Evolutionary conservation across 2,797 vertebrate species (phyloP).

Genomic region (Anguilla megastoma): DNA sequence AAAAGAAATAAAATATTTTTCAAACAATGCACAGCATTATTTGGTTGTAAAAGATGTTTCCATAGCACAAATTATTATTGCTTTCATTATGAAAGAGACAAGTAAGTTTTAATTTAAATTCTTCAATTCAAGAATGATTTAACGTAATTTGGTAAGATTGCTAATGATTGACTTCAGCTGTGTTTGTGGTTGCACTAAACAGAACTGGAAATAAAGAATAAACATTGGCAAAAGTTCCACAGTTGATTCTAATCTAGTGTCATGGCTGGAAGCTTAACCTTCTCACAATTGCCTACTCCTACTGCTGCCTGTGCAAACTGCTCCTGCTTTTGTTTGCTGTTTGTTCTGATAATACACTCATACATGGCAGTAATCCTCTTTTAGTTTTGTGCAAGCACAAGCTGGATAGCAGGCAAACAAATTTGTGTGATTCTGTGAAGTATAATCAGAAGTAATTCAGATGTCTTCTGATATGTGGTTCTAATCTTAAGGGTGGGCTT

Average conservation of each 20-base stretch:
- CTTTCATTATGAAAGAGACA: neutral
- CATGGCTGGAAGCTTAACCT: neutral
- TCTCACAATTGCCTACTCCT: neutral
- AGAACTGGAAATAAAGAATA: neutral
- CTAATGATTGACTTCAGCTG: neutral
- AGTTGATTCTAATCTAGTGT: constrained; percentile 14
- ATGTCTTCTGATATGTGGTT: neutral
- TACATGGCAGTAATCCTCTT: constrained; percentile 14
- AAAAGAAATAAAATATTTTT: neutral
- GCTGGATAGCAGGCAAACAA: neutral
- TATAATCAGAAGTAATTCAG: neutral
- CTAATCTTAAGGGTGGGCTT: neutral
- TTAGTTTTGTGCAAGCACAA: constrained; percentile 12
- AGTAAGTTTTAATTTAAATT: neutral
- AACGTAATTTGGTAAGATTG: neutral
- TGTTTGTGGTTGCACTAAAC: neutral
- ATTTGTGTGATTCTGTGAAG: neutral
- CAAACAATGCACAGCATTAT: neutral
- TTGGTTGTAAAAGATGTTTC: neutral
- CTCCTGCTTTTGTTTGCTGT: neutral
- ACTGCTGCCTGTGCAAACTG: neutral
- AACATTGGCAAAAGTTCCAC: neutral
- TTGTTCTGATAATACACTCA: constrained; percentile 9
- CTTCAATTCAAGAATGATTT: neutral
- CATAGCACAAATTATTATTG: neutral